Conservation (phyloP, 2,888 invertebrate species). For the Maniola hyperantus region DNA sequence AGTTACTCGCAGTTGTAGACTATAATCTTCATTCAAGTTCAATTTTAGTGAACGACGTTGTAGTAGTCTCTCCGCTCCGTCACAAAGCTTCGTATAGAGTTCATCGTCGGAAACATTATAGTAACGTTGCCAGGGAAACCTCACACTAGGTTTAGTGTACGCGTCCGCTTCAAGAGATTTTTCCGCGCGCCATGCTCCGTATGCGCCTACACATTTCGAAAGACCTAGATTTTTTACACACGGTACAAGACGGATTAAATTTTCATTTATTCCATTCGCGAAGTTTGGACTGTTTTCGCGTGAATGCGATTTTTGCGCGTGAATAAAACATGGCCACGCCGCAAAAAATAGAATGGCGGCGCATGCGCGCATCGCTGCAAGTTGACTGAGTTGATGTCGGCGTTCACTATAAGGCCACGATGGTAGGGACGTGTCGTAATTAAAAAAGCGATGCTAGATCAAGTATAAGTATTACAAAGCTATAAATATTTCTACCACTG, state of each 20-base stretch:
- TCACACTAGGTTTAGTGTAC: slow-evolving; percentile 49
- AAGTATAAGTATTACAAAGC: slow-evolving; percentile 8
- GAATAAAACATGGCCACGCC: slow-evolving; percentile 55
- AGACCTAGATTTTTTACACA: slow-evolving; percentile 67
- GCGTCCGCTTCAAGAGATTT: slow-evolving; percentile 50
- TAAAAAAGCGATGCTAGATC: slow-evolving; percentile 6
- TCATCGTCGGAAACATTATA: slow-evolving; percentile 70
- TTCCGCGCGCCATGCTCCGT: slow-evolving; percentile 78
- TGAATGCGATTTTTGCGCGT: slow-evolving; percentile 32
- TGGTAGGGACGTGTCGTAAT: slow-evolving; percentile 48
- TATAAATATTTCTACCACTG: slow-evolving; percentile 2
- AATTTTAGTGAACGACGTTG: slow-evolving; percentile 75
- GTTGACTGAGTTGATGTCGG: slow-evolving; percentile 60
- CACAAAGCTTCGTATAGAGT: slow-evolving; percentile 74
- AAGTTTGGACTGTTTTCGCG: slow-evolving; percentile 34
- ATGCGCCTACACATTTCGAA: slow-evolving; percentile 81
- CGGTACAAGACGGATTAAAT: slow-evolving; percentile 42
- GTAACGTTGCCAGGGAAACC: slow-evolving; percentile 72
- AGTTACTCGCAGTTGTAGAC: slow-evolving; percentile 76
- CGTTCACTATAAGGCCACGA: slow-evolving; percentile 42
- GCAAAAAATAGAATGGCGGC: slow-evolving; percentile 63
- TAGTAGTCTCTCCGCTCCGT: slow-evolving; percentile 76
- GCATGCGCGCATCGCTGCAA: slow-evolving; percentile 74
- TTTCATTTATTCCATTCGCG: slow-evolving; percentile 35
- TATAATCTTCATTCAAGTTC: slow-evolving; percentile 75